phyloP scores from a whole-genome alignment of 2,797 vertebrate genomes.

The Schizopygopsis pylzovi region DNA sequence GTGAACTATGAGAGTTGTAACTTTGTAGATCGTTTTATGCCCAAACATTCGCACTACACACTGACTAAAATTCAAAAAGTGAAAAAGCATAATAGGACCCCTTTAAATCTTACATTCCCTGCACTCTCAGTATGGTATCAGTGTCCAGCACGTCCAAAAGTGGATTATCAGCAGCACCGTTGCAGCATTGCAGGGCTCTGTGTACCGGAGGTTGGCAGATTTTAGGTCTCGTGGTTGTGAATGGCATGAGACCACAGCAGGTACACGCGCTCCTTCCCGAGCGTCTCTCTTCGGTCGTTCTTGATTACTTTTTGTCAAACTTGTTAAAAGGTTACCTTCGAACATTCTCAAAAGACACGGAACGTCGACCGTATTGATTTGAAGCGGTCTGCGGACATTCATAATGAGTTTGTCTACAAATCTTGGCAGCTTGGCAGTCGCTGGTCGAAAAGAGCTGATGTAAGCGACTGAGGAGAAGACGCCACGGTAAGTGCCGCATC shows the following conservation, averaged over 20 bases:
- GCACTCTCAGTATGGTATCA: not conserved
- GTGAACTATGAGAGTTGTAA: too few relatives aligned
- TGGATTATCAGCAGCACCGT: not conserved
- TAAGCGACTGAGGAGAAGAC: not conserved
- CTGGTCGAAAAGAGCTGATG: slow-evolving; percentile 6
- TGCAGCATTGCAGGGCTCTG: not conserved
- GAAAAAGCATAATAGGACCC: too few relatives aligned
- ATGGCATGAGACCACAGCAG: slow-evolving; percentile 25
- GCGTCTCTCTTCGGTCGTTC: not conserved
- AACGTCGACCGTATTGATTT: not conserved
- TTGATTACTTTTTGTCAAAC: not conserved
- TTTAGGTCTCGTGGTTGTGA: slow-evolving; percentile 3
- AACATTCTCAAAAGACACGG: not conserved
- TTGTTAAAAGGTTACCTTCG: not conserved
- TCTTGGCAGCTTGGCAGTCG: slow-evolving; percentile 4
- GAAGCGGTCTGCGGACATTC: not conserved
- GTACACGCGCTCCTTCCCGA: not conserved
- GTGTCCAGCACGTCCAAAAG: not conserved
- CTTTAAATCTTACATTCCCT: not conserved
- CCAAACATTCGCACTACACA: too few relatives aligned
- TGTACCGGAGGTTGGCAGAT: not conserved
- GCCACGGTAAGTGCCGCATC: not conserved
- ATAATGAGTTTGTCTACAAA: not conserved
- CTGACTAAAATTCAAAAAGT: too few relatives aligned
- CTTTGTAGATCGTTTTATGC: too few relatives aligned